Percentiles rank a stretch among this genome's conserved stretches.
Conservation (phyloP, 2,113 vertebrate species). For the Hydrochoerus hydrochaeris region DNA sequence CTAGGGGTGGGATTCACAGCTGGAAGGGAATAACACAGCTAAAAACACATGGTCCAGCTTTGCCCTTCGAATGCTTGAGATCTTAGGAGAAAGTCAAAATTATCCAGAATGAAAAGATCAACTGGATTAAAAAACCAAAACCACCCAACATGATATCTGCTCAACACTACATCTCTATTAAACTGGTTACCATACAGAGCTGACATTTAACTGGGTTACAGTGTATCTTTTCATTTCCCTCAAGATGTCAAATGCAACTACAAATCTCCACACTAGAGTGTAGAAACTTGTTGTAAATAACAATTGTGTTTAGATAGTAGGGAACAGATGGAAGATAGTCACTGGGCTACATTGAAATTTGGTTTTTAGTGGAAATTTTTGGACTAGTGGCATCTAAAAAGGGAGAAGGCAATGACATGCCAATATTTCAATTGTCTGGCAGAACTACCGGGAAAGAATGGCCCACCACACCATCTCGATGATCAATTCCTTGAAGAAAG, state of each 20-base stretch:
- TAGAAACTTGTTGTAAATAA: conserved; percentile 38
- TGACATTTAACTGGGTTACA: conserved; percentile 4
- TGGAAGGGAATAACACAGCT: conserved; percentile 86
- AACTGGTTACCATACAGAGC: not conserved
- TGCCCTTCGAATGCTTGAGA: not conserved
- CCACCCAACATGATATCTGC: not conserved
- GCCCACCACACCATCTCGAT: rapidly evolving
- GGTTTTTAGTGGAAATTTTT: not conserved
- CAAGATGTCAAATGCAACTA: conserved; percentile 2
- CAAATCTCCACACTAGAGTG: not conserved
- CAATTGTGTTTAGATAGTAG: not conserved
- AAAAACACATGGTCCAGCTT: conserved; percentile 64
- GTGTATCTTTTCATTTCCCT: not conserved
- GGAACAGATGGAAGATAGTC: not conserved
- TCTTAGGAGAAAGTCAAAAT: conserved; percentile 55
- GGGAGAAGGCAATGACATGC: not conserved
- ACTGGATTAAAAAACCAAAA: conserved; percentile 30
- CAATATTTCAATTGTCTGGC: not conserved
- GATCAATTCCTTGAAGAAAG: not conserved
- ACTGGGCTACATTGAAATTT: not conserved
- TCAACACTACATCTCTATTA: not conserved
- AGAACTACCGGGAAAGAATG: not conserved
- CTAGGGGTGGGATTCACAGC: conserved; percentile 93
- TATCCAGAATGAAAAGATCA: conserved; percentile 62
- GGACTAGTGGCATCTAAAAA: not conserved